phyloP scores from a whole-genome alignment of 2,888 invertebrate species.

The Endotricha flammealis region DNA sequence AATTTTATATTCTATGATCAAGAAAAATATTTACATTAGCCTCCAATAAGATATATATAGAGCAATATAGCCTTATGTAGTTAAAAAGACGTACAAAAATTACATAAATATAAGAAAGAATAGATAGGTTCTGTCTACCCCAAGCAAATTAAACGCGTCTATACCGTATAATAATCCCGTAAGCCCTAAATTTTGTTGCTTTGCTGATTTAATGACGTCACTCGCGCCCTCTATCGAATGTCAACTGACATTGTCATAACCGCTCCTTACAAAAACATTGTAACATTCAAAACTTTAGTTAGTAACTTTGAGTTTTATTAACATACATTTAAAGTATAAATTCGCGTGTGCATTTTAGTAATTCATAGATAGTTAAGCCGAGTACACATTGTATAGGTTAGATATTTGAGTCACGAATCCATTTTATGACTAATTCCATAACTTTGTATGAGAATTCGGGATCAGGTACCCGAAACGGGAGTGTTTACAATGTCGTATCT shows the following conservation, averaged over 20 bases:
- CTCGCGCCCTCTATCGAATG: constrained; percentile 74
- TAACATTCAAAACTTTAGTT: constrained; percentile 13
- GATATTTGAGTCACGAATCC: constrained; percentile 77
- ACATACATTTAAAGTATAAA: not conserved
- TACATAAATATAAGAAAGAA: no score
- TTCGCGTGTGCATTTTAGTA: constrained; percentile 6
- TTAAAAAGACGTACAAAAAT: no score
- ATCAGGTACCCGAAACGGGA: constrained; percentile 57
- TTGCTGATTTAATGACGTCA: constrained; percentile 77
- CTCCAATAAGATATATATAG: no score
- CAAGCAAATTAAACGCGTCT: not conserved
- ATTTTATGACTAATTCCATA: constrained; percentile 79
- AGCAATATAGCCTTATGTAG: no score
- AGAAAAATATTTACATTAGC: no score
- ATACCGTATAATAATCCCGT: constrained; percentile 34
- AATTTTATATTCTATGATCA: no score
- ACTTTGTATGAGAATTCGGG: constrained; percentile 76
- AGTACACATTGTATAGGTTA: constrained; percentile 57
- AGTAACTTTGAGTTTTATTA: constrained; percentile 16
- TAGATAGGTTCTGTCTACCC: not conserved
- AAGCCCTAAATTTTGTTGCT: constrained; percentile 68
- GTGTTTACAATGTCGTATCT: constrained; percentile 67
- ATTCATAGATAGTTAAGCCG: constrained; percentile 22
- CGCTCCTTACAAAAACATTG: constrained; percentile 17
- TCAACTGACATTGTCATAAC: constrained; percentile 57